phyloP scores from a whole-genome alignment of 2,888 invertebrate genomes.

The Conops quadrifasciatus region DNA sequence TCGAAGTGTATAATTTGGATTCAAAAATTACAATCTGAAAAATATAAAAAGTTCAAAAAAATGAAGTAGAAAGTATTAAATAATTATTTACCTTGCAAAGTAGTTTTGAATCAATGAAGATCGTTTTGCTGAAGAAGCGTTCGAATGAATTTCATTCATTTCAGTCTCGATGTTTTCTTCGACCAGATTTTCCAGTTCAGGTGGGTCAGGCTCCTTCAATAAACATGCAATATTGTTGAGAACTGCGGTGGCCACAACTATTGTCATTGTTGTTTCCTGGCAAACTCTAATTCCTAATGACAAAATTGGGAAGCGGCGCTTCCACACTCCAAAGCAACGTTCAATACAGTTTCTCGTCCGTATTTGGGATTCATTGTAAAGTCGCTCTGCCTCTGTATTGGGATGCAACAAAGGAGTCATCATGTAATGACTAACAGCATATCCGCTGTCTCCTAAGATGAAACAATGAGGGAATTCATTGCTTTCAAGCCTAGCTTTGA shows the following conservation, averaged over 20 bases:
- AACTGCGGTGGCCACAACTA: constrained; percentile 1
- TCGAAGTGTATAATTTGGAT: no score
- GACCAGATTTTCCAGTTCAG: background rate
- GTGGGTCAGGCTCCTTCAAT: background rate
- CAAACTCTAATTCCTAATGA: background rate
- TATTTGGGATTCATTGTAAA: background rate
- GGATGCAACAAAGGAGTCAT: constrained; percentile 4
- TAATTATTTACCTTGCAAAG: background rate
- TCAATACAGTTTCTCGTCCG: constrained; percentile 15
- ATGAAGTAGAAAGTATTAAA: no score
- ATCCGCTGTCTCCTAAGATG: constrained; percentile 3
- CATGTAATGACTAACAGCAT: background rate
- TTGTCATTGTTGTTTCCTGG: constrained; percentile 9
- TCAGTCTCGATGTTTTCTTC: background rate
- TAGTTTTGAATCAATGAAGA: background rate
- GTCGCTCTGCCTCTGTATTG: background rate
- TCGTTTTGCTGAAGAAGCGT: background rate
- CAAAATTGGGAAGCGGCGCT: background rate
- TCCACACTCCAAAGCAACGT: constrained; percentile 2
- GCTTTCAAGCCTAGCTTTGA: constrained; percentile 15
- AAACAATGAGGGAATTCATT: constrained; percentile 4
- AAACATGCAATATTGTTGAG: background rate
- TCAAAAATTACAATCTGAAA: no score
- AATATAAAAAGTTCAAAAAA: no score
- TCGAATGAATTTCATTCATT: background rate